Evolutionary conservation across 2,888 invertebrate species (phyloP).

Genomic region (Tineola bisselliella): DNA sequence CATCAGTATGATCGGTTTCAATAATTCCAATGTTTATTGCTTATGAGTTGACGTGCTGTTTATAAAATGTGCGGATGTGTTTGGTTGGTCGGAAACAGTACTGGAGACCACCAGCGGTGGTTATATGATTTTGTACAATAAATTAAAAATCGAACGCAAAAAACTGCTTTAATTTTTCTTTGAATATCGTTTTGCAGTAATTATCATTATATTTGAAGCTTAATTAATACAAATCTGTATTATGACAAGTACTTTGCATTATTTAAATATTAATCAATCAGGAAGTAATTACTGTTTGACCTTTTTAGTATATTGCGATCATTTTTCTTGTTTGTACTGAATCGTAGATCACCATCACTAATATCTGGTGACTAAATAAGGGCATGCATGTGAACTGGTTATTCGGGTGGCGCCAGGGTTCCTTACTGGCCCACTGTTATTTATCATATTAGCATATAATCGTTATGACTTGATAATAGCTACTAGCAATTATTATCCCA

Average conservation of each 20-base stretch:
- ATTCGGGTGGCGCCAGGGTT: constrained; percentile 28
- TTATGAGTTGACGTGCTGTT: constrained; percentile 4
- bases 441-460: constrained; percentile 42
- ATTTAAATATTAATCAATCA: neutral
- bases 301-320: constrained; percentile 16
- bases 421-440: constrained; percentile 30
- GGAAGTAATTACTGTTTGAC: constrained; percentile 1
- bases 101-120: constrained; percentile 25
- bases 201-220: neutral
- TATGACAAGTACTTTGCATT: neutral
- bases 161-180: neutral
- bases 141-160: too few relatives aligned
- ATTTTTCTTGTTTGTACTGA: constrained; percentile 31
- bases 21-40: constrained; percentile 13
- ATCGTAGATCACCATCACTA: constrained; percentile 35
- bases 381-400: constrained; percentile 28
- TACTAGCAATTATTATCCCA: constrained; percentile 16
- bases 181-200: neutral
- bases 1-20: constrained; percentile 8
- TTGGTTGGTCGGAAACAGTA: constrained; percentile 29
- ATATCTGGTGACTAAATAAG: constrained; percentile 29
- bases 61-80: constrained; percentile 24
- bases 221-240: neutral
- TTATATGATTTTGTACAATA: neutral
- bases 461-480: constrained; percentile 20